Evolutionary conservation across 2,888 invertebrate genomes (phyloP), one percentile per base, ranked within the genome.

Genomic region (Sinodicranocentrus sp.): DNA sequence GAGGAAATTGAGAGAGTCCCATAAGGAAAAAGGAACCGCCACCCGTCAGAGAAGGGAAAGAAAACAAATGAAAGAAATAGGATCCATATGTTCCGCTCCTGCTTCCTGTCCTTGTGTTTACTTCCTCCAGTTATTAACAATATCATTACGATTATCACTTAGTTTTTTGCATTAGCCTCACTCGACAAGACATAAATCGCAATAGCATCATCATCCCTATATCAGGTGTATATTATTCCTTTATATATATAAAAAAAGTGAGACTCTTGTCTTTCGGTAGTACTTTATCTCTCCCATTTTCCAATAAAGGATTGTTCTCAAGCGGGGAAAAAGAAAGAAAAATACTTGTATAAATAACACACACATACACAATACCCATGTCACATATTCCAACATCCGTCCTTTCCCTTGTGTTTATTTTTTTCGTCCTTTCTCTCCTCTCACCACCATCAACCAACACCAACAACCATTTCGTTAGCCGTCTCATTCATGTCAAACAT

Each of bases 401-500:
- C 59, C 17, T 52, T 54, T 65, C 19, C 59, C 23, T 73, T 28
- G 1, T 48, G 21, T 17, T 28, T 52, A 48, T 52, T 52, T 65
- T 52, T 54, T 65, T 67, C 63, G 6, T 19, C 59, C 28, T 25
- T 39, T 28, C n/a, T 63, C 33, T 44, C 19, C 28, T 33, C 0
- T 28, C 8, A 59, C 59, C 43, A 59, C 61, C 39, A 68, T 61
- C 63, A 71, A 52, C 8, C 72, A 72, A 44, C 70, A 71, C 70
- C 23, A 52, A 44, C 63, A 79, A 65, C 61, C 65, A 63, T 79
- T 79, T 79, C 79, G 52, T 48, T 71, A 54, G 71, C 61, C 54
- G 72, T 72, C 79, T 71, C 72, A 71, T 79, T 79, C 79, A 79
- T 72, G 79, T 79, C 79, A 79, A 65, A 79, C 63, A 79, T 72